These are phyloP conservation scores for Anguilla anguilla DNA, from an alignment of 2,797 vertebrate species.

Conservation along the genomic window DNA sequence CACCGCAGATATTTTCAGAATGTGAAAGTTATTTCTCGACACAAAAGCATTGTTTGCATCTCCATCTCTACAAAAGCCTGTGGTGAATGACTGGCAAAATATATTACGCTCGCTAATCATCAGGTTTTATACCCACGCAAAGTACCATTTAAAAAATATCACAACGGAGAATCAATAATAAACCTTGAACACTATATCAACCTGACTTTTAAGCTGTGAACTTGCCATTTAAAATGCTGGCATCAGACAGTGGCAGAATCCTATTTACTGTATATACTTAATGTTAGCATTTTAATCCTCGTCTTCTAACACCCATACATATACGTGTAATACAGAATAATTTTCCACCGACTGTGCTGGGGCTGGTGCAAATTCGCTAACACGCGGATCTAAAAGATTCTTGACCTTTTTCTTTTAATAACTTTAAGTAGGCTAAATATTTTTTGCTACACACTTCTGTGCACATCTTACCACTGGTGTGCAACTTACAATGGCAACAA, in stretches of 20 bases:
- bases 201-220: not conserved
- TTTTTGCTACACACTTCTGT: not conserved
- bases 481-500: not conserved
- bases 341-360: not conserved
- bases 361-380: not conserved
- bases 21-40: slow-evolving; percentile 67
- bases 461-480: not conserved
- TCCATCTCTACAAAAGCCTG: slow-evolving; percentile 47
- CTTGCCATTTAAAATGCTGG: not conserved
- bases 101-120: not conserved
- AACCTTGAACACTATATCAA: not conserved
- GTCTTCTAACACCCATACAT: too few species aligned
- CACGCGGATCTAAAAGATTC: not conserved
- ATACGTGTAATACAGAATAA: not conserved
- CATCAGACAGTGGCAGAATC: not conserved
- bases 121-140: not conserved
- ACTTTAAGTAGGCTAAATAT: not conserved
- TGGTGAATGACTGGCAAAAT: slow-evolving; percentile 45
- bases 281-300: not conserved
- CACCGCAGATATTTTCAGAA: slow-evolving; percentile 77
- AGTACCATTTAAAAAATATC: not conserved
- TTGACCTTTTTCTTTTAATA: not conserved
- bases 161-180: not conserved
- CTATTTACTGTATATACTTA: not conserved
- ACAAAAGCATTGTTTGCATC: slow-evolving; percentile 65